Conservation (phyloP, 2,113 vertebrate genomes). For the Nibea coibor region DNA sequence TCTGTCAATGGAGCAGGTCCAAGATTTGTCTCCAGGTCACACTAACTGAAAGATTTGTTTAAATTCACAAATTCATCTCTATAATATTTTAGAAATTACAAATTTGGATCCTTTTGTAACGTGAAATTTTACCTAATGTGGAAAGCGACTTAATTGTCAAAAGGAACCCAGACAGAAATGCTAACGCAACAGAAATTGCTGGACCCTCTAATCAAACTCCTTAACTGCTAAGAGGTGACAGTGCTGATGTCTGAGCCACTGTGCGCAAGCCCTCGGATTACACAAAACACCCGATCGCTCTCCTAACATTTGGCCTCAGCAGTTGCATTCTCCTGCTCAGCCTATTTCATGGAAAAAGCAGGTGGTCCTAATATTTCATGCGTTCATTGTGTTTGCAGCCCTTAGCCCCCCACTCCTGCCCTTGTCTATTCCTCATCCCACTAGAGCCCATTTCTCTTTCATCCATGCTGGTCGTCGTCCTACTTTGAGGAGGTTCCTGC, state of each 20-base stretch:
- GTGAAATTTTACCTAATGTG: background rate
- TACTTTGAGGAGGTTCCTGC: slow-evolving; percentile 82
- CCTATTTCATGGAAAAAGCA: slow-evolving; percentile 57
- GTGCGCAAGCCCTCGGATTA: background rate
- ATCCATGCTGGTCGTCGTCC: slow-evolving; percentile 55
- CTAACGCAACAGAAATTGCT: background rate
- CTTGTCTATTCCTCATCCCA: slow-evolving; percentile 56
- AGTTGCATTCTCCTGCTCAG: slow-evolving; percentile 37
- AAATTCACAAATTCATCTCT: background rate
- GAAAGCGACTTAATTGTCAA: background rate
- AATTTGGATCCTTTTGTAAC: background rate
- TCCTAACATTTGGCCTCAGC: slow-evolving; percentile 23
- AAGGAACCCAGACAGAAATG: background rate
- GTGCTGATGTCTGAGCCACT: background rate
- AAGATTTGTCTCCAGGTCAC: background rate
- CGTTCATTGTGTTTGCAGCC: slow-evolving; percentile 57
- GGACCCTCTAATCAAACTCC: background rate
- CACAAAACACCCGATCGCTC: slow-evolving; percentile 11
- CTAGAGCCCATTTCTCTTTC: slow-evolving; percentile 69
- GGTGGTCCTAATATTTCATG: slow-evolving; percentile 66
- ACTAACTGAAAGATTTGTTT: background rate
- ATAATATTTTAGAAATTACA: background rate
- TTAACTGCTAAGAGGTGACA: background rate
- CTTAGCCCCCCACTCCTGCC: slow-evolving; percentile 43
- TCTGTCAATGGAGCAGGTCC: background rate